phyloP scores from a whole-genome alignment of 2,797 vertebrate species.

The Poecilia picta region DNA sequence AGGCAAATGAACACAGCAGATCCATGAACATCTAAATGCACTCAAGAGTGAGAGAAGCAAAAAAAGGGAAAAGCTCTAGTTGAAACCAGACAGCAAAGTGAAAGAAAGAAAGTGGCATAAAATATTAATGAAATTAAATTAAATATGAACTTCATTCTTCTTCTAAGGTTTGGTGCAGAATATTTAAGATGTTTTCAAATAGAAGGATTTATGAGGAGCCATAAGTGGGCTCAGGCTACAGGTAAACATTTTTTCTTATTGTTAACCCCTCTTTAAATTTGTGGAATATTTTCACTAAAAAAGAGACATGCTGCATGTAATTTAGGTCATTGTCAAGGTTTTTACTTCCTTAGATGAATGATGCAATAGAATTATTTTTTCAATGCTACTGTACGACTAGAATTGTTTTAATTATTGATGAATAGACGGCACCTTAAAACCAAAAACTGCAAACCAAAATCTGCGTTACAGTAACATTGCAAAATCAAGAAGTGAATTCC shows the following conservation, averaged over 20 bases:
- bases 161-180: constrained; percentile 49
- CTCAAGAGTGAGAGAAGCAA: constrained; percentile 25
- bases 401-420: neutral
- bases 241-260: neutral
- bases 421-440: no score
- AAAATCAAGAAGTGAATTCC: neutral
- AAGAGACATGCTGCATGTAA: neutral
- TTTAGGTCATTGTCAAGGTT: neutral
- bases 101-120: constrained; percentile 55
- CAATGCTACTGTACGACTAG: neutral
- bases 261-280: neutral
- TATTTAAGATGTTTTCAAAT: constrained; percentile 34
- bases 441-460: no score
- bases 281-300: neutral
- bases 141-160: constrained; percentile 74
- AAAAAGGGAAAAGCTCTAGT: constrained; percentile 25
- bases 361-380: neutral
- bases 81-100: constrained; percentile 52
- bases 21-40: constrained; percentile 25
- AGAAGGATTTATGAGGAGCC: constrained; percentile 27
- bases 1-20: constrained; percentile 17
- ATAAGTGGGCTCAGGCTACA: neutral
- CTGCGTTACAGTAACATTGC: neutral
- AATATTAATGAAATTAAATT: constrained; percentile 68
- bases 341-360: neutral